Base-by-base conservation (phyloP, 2,113 vertebrate genomes). In the Rafetus swinhoei region DNA sequence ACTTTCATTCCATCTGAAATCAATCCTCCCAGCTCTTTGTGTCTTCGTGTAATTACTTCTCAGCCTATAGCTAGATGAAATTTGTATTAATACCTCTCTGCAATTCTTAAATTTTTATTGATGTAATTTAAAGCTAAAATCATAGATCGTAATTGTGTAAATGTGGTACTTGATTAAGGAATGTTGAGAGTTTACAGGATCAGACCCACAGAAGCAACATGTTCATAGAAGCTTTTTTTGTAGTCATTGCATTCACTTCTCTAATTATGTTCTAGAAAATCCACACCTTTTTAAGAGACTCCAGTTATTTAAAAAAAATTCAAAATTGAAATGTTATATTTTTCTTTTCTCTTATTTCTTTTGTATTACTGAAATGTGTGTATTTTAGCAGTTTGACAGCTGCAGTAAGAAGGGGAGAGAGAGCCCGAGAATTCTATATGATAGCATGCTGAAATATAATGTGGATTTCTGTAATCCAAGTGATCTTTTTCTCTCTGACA, bases 111-210 rank as follows among this genome's bases (percentile, higher is more conserved):
- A 7, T 79, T 72, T 9, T 1, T 39, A 11, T 65, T 89, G 9
- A 81, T 87, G 72, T 29, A 53, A 25, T 53, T 80, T 82, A 32
- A 9, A 9, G n/a, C 27, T 90, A 32, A 88, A 90, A 74, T 7
- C 74, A 3, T 16, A 79, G 56, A 3, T 88, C 92, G 74, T 39
- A 25, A 53, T 91, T 32, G 21, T 81, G 4, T 27, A 2, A 39
- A 12, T 27, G 79, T 84, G 0, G 29, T 0, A 45, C 0, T 0
- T 87, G n/a, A 72, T 12, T 87, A 62, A 60, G 21, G 45, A 14
- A 32, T 5, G 2, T 87, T 93, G 54, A 95, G 81, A 56, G 83
- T 57, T 85, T 45, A 35, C 5, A 55, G 32, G 54, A n/a, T 54
- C 76, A 62, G 15, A 10, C 5, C 12, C 19, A 35, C 25, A 56